Base-by-base conservation (phyloP, 2,797 vertebrate genomes). In the Phaenicophaeus curvirostris region DNA sequence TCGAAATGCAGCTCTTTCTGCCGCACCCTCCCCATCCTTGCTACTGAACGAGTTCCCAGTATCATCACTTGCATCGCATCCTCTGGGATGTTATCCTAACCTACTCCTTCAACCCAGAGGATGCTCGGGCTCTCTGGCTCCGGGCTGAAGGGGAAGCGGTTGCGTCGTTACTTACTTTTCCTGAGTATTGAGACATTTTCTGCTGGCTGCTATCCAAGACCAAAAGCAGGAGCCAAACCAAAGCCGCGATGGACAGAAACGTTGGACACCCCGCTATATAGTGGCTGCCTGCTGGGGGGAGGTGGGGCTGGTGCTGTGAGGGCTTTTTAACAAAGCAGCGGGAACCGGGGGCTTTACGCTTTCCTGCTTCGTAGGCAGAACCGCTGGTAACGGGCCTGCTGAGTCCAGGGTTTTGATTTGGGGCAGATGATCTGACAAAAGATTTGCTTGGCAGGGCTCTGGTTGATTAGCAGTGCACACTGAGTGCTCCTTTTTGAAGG, bases 161-260 rank as follows among this genome's bases (percentile, higher is more conserved):
- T 15, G 66, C 46, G 62, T 92, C 2, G 0, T 13, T 97, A 98
- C 98, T 99, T 98, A 99, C 99, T 98, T 99, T 99, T 97, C 98
- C 99, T 9, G 98, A 99, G 96, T 99, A 98, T 87, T 99, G 98
- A 59, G 98, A 99, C 99, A 99, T 99, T 96, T 97, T 97, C 98
- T 95, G 86, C 95, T 96, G 94, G 93, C 94, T 92, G 93, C 65
- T 91, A 81, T 95, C 96, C 97, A 97, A 97, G 96, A 30, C 86
- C 93, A 89, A 96, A 62, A 88, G 94, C 96, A 31, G 97, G 93
- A 96, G 96, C 97, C 93, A 97, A 97, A 94, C 65, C 88, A 9
- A 71, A 89, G 92, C 81, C 69, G 79, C 97, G 95, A 96, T 91
- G 96, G 96, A 83, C 96, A 95, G 91, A 31, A 59, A 44, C 4